phyloP scores from a whole-genome alignment of 2,113 vertebrate genomes.

The Castor canadensis region DNA sequence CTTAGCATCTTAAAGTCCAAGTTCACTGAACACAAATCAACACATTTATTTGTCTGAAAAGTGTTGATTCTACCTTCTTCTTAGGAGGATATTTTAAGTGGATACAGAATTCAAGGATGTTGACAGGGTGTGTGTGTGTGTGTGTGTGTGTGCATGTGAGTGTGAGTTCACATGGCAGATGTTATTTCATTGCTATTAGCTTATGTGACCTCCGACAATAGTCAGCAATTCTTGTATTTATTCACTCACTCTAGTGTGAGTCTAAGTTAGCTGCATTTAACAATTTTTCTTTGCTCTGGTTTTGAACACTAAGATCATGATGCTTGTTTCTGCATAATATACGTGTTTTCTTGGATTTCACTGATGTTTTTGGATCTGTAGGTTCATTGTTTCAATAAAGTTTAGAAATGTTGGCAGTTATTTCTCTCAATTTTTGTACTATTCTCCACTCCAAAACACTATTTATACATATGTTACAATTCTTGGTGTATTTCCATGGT shows the following conservation, averaged over 20 bases:
- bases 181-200: neutral
- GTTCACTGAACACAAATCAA: neutral
- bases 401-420: too few relatives aligned
- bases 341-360: neutral
- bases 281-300: neutral
- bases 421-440: neutral
- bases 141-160: too few relatives aligned
- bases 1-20: neutral
- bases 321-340: too few relatives aligned
- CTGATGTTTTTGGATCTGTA: neutral
- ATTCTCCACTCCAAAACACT: neutral
- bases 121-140: rapidly evolving
- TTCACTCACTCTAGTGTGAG: too few relatives aligned
- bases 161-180: neutral
- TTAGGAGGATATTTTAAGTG: too few relatives aligned
- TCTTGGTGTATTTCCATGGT: neutral
- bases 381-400: too few relatives aligned
- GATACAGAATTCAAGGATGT: neutral
- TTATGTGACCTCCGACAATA: neutral
- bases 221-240: too few relatives aligned
- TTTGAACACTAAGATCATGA: neutral
- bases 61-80: neutral
- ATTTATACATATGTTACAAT: neutral
- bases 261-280: too few relatives aligned
- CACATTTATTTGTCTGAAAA: neutral